Base-by-base conservation (phyloP, 2,888 invertebrate species). In the Leucophenga montana region DNA sequence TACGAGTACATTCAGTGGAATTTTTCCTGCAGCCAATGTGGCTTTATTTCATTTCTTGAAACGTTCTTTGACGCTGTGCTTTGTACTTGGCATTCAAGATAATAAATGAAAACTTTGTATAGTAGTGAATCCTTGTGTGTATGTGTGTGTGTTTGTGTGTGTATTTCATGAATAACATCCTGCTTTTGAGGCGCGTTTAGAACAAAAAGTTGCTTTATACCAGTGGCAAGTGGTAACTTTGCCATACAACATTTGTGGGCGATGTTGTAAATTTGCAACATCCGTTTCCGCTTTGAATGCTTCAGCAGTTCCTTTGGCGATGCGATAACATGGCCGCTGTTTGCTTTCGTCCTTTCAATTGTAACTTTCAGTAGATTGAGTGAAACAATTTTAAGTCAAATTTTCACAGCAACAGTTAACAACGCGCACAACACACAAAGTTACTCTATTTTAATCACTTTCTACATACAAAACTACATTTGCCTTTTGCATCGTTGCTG, bases 61-160 rank as follows among this genome's bases (percentile, higher is more conserved):
- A 18, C 13, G 5, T 16, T 39, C 16, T 9, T 33, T 48, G 18
- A 18, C 18, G 13, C 20, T 39, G 48, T 50, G 20, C 48, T 66
- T 54, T 70, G 66, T 71, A 77, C 77, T 82, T 82, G 72, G 73
- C 75, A 27, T 67, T 68, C 56, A 70, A 75, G 77, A 76, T 78
- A 77, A 76, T 68, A 70, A 71, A 64, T 68, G 53, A 75, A 84
- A 82, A 82, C 79, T 82, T 80, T 82, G 83, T 81, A 82, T 84
- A 78, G 74, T 82, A 80, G 82, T 82, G 83, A 82, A 78, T 82
- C 33, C n/a, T 46, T 62, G 18, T 8, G 16, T 62, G 18, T 46
- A 13, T 46, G 8, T 31, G 16, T 22, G 57, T 27, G 3, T 20
- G 44, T 16, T 44, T 8, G 18, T 16, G 27, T 4, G 27, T 3